Evolutionary conservation across 1,140 invertebrate species (phyloP).

Genomic region (Cardiocondyla obscurior): DNA sequence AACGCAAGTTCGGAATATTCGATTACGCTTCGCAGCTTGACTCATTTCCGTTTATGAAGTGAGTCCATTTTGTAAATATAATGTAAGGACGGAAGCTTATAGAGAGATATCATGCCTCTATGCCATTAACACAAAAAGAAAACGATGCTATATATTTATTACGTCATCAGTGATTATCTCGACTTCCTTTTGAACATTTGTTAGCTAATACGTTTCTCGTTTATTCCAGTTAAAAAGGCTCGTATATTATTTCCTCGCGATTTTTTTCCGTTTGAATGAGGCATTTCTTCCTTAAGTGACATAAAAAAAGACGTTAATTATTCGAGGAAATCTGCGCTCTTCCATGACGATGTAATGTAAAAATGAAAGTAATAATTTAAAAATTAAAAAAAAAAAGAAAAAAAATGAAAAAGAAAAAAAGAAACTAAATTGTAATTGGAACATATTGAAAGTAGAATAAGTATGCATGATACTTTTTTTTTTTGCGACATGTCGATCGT

Average conservation of each 20-base stretch:
- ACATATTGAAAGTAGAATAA: neutral
- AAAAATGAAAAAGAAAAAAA: neutral
- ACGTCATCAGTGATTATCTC: neutral
- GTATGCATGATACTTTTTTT: neutral
- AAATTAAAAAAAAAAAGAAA: neutral
- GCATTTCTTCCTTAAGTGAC: constrained; percentile 9
- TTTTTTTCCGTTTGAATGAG: neutral
- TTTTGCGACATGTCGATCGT: neutral
- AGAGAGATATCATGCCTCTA: neutral
- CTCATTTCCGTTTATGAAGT: neutral
- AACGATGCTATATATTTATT: constrained; percentile 7
- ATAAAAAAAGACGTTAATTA: constrained; percentile 6
- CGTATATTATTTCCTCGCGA: neutral
- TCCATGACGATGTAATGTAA: constrained; percentile 16
- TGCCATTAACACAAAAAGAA: neutral
- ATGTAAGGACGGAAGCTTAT: constrained; percentile 3
- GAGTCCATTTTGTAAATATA: constrained; percentile 51
- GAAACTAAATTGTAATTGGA: neutral
- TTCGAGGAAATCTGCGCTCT: neutral
- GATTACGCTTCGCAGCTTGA: constrained; percentile 40
- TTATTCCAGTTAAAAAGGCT: neutral
- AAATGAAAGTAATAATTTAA: neutral
- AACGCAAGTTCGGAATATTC: constrained; percentile 22
- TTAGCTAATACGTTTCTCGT: neutral
- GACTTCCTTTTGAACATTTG: constrained; percentile 1